Base-by-base conservation (phyloP, 1,140 invertebrate species). In the Lysiphlebus fabarum region DNA sequence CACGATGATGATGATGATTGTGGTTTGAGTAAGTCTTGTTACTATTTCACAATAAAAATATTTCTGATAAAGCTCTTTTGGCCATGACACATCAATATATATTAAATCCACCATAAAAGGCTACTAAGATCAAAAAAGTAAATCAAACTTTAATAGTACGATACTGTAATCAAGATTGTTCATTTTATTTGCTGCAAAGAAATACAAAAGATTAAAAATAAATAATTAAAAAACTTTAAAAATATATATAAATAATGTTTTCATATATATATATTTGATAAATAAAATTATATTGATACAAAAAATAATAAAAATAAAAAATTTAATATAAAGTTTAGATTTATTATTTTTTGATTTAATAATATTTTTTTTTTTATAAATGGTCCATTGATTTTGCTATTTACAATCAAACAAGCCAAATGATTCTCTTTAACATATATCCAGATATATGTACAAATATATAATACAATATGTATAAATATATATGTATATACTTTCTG, bases 161-260 rank as follows among this genome's bases (percentile, higher is more conserved):
- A 67, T 7, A 70, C 66, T 63, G 68, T 75, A 1, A 74, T 79
- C 44, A 74, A 77, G 65, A 70, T 79, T 33, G 61, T 79, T 11
- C 75, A 75, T 11, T 78, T 78, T 61, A 69, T 79, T 44, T 76
- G 74, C 9, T 64, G 76, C 36, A 78, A 71, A 36, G 17, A 26
- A 26, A 26, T 4, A 26, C 17, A 26, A 1, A 26, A 26, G 2
- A 2, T 26, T 26, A 26, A 26, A 26, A 26, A 26, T 26, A 26
- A 26, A 26, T 26, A 26, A 26, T 26, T 1, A 26, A 26, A 26
- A 26, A 26, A 26, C 17, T 26, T 26, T 26, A 26, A 26, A 26
- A 26, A 17, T 17, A 17, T 17, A 17, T 17, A 17, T 17, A 17
- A 17, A 17, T 17, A 17, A 17, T 17, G 17, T 17, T n/a, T n/a